phyloP scores from a whole-genome alignment of 1,140 invertebrate genomes.

The Pachyrhynchus sulphureomaculatus region DNA sequence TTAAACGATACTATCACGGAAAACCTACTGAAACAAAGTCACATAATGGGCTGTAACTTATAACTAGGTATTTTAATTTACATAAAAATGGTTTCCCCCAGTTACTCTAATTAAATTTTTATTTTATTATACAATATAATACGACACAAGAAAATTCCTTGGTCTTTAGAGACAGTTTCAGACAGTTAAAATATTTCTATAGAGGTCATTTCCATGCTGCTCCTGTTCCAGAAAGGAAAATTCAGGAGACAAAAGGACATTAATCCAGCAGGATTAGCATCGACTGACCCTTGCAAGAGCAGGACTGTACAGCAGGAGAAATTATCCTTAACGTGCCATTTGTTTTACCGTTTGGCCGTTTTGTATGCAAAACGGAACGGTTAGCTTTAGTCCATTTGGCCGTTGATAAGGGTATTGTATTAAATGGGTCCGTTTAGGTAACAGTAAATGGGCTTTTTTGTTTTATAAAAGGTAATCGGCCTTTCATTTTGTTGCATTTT shows the following conservation, averaged over 20 bases:
- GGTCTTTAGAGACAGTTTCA: constrained; percentile 11
- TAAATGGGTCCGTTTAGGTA: constrained; percentile 15
- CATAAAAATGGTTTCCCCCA: background rate
- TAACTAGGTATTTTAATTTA: background rate
- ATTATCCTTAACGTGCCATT: constrained; percentile 28
- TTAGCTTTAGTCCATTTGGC: constrained; percentile 21
- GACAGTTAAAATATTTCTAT: constrained; percentile 4
- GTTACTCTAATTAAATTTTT: constrained; percentile 13
- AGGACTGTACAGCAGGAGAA: constrained; percentile 22
- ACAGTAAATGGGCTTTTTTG: constrained; percentile 4
- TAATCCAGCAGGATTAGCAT: constrained; percentile 25
- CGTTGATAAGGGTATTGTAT: constrained; percentile 26
- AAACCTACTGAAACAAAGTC: background rate
- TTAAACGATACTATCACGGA: no score
- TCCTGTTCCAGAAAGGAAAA: constrained; percentile 10
- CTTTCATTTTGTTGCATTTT: constrained; percentile 4
- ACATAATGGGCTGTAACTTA: background rate
- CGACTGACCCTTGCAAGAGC: constrained; percentile 24
- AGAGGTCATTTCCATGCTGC: constrained; percentile 24
- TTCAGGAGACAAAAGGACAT: constrained; percentile 26
- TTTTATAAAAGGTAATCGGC: background rate
- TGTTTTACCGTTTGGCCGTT: constrained; percentile 18
- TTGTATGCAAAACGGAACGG: constrained; percentile 24
- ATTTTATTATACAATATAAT: background rate
- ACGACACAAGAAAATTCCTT: background rate